phyloP scores from a whole-genome alignment of 2,888 invertebrate genomes.

The Parnassius smintheus region DNA sequence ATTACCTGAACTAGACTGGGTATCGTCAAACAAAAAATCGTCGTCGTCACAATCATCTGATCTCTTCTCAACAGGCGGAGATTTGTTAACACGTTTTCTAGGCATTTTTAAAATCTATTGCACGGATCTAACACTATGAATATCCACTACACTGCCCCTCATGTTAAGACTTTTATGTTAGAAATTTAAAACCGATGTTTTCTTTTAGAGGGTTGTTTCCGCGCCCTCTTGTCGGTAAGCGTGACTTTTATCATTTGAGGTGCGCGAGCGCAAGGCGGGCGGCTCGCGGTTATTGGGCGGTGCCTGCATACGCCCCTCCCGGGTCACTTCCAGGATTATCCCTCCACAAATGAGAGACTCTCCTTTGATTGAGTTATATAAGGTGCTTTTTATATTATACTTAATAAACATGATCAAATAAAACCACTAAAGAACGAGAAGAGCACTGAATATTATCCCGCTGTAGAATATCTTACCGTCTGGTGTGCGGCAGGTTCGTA shows the following conservation, averaged over 20 bases:
- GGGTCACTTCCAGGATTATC: slow-evolving; percentile 47
- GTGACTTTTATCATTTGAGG: slow-evolving; percentile 58
- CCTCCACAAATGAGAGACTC: slow-evolving; percentile 47
- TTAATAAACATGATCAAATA: slow-evolving; percentile 1
- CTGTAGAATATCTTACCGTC: too few species aligned
- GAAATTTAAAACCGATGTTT: slow-evolving; percentile 26
- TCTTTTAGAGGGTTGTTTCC: slow-evolving; percentile 26
- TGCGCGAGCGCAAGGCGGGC: slow-evolving; percentile 70
- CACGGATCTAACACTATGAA: slow-evolving; percentile 31
- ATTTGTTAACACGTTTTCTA: slow-evolving; percentile 61
- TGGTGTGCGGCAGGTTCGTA: too few species aligned
- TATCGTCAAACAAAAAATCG: slow-evolving; percentile 73
- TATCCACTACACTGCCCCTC: slow-evolving; percentile 37
- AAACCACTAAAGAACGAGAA: too few species aligned
- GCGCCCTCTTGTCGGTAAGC: slow-evolving; percentile 41
- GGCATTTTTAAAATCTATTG: slow-evolving; percentile 52
- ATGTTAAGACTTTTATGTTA: slow-evolving; percentile 14
- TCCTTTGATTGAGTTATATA: slow-evolving; percentile 8
- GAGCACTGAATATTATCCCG: too few species aligned
- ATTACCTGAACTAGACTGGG: slow-evolving; percentile 69
- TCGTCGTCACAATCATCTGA: slow-evolving; percentile 66
- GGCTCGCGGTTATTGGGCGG: slow-evolving; percentile 57
- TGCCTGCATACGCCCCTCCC: slow-evolving; percentile 65
- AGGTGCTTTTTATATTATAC: slow-evolving; percentile 28
- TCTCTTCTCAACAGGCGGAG: slow-evolving; percentile 59